phyloP scores from a whole-genome alignment of 2,888 invertebrate genomes.

The Agrilus mali region DNA sequence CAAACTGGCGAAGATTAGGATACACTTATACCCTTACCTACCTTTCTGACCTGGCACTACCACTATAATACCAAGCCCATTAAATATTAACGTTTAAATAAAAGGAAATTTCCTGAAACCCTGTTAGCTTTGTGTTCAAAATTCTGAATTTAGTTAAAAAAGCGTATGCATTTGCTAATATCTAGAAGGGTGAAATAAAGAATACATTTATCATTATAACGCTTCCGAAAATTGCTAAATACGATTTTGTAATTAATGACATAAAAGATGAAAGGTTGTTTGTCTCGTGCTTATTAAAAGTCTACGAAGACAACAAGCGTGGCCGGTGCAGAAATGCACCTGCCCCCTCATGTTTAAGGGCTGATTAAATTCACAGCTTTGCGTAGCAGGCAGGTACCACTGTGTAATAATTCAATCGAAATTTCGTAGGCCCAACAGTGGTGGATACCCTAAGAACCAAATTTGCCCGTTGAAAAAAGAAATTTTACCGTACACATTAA shows the following conservation, averaged over 20 bases:
- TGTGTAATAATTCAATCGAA: slow-evolving; percentile 13
- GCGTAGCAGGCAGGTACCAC: slow-evolving; percentile 14
- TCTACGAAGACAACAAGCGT: slow-evolving; percentile 9
- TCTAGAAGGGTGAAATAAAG: too few species aligned
- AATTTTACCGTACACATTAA: slow-evolving; percentile 28
- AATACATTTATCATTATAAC: too few species aligned
- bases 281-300: too few species aligned
- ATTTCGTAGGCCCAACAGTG: slow-evolving; percentile 3
- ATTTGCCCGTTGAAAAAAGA: slow-evolving; percentile 11
- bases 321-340: slow-evolving; percentile 24
- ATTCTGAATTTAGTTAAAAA: too few species aligned
- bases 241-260: too few species aligned
- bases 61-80: neutral
- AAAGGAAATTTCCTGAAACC: too few species aligned
- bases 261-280: too few species aligned
- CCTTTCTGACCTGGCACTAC: neutral
- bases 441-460: slow-evolving; percentile 6
- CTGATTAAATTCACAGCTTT: slow-evolving; percentile 25
- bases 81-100: neutral
- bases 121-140: too few species aligned
- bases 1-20: slow-evolving; percentile 20
- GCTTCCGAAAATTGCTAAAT: too few species aligned
- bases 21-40: too few species aligned
- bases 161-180: neutral
- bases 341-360: slow-evolving; percentile 23